Conservation (phyloP, 2,888 invertebrate species). For the Nephrotoma guestfalica region DNA sequence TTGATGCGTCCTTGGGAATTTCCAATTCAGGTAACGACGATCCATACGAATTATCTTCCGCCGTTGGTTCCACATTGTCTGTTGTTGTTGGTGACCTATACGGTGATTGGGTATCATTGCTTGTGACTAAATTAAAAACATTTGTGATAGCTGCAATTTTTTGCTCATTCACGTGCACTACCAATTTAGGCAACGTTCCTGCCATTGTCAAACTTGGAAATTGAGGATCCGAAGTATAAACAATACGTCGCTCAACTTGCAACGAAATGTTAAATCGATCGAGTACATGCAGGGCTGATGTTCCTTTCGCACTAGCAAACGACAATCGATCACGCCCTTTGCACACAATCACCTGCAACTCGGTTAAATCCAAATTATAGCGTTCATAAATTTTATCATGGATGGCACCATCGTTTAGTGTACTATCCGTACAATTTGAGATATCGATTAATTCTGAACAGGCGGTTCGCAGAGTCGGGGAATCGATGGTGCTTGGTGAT, state of each 20-base stretch:
- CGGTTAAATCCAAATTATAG: slow-evolving; percentile 65
- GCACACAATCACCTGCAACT: slow-evolving; percentile 76
- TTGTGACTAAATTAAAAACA: slow-evolving; percentile 35
- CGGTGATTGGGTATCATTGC: slow-evolving; percentile 6
- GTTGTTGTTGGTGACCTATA: background rate
- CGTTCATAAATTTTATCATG: slow-evolving; percentile 62
- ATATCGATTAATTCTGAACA: slow-evolving; percentile 15
- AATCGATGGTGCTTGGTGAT: slow-evolving; percentile 43
- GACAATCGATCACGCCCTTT: slow-evolving; percentile 82
- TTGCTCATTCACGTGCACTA: slow-evolving; percentile 80
- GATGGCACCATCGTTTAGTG: slow-evolving; percentile 44
- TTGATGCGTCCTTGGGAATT: slow-evolving; percentile 24
- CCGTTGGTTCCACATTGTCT: background rate
- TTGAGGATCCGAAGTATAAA: slow-evolving; percentile 70
- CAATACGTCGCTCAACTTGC: slow-evolving; percentile 63
- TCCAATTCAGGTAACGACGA: slow-evolving; percentile 7
- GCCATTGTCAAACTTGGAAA: slow-evolving; percentile 73
- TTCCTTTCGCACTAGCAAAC: slow-evolving; percentile 69
- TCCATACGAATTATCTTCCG: background rate
- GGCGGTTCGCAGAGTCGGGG: slow-evolving; percentile 27
- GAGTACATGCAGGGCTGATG: slow-evolving; percentile 72
- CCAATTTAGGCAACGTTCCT: slow-evolving; percentile 74
- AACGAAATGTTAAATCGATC: slow-evolving; percentile 60
- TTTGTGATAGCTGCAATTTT: slow-evolving; percentile 58
- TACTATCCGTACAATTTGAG: slow-evolving; percentile 40